Conservation (phyloP, 2,797 vertebrate genomes). For the Garrulus glandarius region DNA sequence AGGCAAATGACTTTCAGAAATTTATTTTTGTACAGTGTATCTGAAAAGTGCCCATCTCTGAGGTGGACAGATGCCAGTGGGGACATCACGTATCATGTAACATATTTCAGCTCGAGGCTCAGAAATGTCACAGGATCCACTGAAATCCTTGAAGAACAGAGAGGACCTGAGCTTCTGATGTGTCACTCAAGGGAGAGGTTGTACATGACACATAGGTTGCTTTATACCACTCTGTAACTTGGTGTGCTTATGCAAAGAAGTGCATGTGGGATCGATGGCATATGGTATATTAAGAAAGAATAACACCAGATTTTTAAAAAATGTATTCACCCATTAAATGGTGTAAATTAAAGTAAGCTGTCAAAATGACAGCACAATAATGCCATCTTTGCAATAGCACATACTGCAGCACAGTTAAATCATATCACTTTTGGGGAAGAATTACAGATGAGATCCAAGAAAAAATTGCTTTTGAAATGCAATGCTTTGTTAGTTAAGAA, state of each 20-base stretch:
- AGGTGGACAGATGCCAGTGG: conserved; percentile 1
- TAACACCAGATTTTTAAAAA: conserved; percentile 60
- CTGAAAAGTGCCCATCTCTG: conserved; percentile 1
- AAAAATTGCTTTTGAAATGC: conserved; percentile 62
- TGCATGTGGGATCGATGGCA: conserved; percentile 58
- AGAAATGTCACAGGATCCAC: background rate
- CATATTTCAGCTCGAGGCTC: background rate
- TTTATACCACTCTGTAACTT: conserved; percentile 28
- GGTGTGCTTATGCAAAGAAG: conserved; percentile 47
- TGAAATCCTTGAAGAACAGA: background rate
- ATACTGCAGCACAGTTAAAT: conserved; percentile 63
- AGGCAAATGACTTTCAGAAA: background rate
- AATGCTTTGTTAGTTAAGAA: conserved; percentile 66
- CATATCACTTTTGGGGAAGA: conserved; percentile 62
- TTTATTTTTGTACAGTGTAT: background rate
- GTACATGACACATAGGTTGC: conserved; percentile 48
- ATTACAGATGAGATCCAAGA: conserved; percentile 68
- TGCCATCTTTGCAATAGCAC: conserved; percentile 69
- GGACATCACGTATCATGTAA: background rate
- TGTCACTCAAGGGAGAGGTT: conserved; percentile 36
- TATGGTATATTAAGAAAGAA: conserved; percentile 72
- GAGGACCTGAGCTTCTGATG: conserved; percentile 18
- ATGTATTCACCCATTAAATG: conserved; percentile 72
- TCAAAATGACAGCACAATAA: conserved; percentile 74
- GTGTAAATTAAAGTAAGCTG: conserved; percentile 75